phyloP scores from a whole-genome alignment of 2,888 invertebrate genomes.

The Eilema sororculum region DNA sequence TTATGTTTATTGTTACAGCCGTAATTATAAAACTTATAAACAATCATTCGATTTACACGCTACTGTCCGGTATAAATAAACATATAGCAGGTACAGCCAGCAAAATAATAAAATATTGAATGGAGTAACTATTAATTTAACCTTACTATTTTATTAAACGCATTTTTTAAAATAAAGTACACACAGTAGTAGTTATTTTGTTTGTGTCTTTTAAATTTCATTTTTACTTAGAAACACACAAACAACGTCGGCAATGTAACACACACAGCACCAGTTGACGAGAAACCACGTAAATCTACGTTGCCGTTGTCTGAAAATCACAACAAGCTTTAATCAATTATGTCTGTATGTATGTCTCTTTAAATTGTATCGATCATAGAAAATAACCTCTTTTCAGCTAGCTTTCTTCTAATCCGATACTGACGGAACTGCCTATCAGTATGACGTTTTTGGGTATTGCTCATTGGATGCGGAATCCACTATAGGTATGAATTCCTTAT shows the following conservation, averaged over 20 bases:
- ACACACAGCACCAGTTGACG: background rate
- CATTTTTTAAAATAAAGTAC: too few relatives aligned
- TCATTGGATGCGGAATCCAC: too few relatives aligned
- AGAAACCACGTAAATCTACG: background rate
- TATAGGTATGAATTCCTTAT: too few relatives aligned
- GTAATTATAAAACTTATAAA: slow-evolving; percentile 79
- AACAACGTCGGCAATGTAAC: too few relatives aligned
- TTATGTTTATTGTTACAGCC: slow-evolving; percentile 73
- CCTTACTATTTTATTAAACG: background rate
- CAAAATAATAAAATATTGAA: slow-evolving; percentile 39
- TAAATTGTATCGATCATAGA: background rate
- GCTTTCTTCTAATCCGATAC: background rate
- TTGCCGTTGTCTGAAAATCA: too few relatives aligned
- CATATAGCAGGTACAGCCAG: slow-evolving; percentile 61
- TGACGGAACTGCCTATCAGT: background rate
- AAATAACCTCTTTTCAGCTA: background rate
- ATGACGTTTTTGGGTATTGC: background rate
- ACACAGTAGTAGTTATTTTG: too few relatives aligned
- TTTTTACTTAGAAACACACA: too few relatives aligned
- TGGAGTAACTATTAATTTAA: background rate
- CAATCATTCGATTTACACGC: slow-evolving; percentile 79
- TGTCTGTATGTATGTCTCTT: background rate
- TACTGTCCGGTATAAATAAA: slow-evolving; percentile 77
- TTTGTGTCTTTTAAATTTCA: too few relatives aligned
- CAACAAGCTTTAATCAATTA: too few relatives aligned